Conservation (phyloP, 2,888 invertebrate genomes). For the Catotricha subobsoleta region DNA sequence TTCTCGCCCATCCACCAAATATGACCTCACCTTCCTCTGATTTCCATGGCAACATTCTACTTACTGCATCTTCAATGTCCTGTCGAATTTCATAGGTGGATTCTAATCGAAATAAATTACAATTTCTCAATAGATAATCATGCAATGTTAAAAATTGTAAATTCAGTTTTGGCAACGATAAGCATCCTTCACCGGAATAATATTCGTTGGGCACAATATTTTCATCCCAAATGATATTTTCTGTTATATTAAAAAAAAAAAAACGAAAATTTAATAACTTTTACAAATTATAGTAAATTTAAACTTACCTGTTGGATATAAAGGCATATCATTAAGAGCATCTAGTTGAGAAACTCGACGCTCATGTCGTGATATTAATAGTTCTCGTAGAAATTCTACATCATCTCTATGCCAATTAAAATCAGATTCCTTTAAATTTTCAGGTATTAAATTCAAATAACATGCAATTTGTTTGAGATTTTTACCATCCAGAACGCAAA, state of each 20-base stretch:
- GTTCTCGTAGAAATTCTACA: conserved; percentile 63
- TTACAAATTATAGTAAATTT: not conserved
- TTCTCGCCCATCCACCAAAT: conserved; percentile 97
- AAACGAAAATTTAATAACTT: not conserved
- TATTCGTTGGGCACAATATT: conserved; percentile 96
- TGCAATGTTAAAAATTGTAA: conserved; percentile 95
- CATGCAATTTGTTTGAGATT: conserved; percentile 73
- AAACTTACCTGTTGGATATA: conserved; percentile 58
- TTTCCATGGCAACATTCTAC: conserved; percentile 85
- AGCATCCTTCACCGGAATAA: conserved; percentile 85
- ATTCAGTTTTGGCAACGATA: conserved; percentile 94
- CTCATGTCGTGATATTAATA: conserved; percentile 77
- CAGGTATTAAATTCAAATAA: conserved; percentile 72
- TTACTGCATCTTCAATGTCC: conserved; percentile 94
- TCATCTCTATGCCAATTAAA: conserved; percentile 56
- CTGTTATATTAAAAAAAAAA: conserved; percentile 30
- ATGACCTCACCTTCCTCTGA: conserved; percentile 70
- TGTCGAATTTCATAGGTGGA: conserved; percentile 98
- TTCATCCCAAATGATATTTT: conserved; percentile 97
- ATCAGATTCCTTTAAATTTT: conserved; percentile 40
- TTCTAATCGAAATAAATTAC: conserved; percentile 91
- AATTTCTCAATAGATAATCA: conserved; percentile 93
- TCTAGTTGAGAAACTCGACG: conserved; percentile 80
- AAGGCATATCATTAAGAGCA: conserved; percentile 90
- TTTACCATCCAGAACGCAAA: conserved; percentile 49